These are phyloP conservation scores for Acinonyx jubatus DNA, from an alignment of 2,113 vertebrate species.

Conservation along the genomic window DNA sequence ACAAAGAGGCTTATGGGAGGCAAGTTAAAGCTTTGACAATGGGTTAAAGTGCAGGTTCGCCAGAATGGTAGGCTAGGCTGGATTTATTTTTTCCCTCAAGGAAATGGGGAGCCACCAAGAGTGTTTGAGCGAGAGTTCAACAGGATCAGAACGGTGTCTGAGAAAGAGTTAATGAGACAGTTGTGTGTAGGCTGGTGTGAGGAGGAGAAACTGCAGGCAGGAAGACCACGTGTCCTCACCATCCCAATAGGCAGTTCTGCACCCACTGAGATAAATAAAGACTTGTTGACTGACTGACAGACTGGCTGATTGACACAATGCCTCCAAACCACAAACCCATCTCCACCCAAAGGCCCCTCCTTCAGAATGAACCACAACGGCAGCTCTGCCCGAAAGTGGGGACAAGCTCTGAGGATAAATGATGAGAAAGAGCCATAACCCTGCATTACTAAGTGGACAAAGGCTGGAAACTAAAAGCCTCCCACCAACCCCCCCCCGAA, in stretches of 20 bases:
- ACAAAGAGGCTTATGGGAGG: not conserved
- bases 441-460: not conserved
- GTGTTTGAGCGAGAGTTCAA: slow-evolving; percentile 20
- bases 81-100: not conserved
- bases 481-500: rapidly evolving
- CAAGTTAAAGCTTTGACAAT: not conserved
- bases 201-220: not conserved
- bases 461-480: not conserved
- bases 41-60: not conserved
- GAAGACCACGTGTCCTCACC: not conserved
- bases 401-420: not conserved
- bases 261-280: slow-evolving; percentile 72
- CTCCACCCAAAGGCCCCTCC: not conserved
- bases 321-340: slow-evolving; percentile 48
- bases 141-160: not conserved
- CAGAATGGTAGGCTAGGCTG: not conserved
- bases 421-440: not conserved
- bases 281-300: slow-evolving; percentile 69
- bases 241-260: slow-evolving; percentile 3
- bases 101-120: not conserved
- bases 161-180: slow-evolving; percentile 55
- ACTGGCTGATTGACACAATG: slow-evolving; percentile 55
- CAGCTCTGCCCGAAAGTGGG: not conserved
- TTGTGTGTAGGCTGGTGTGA: slow-evolving; percentile 52
- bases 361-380: not conserved